Evolutionary conservation across 2,113 vertebrate genomes (phyloP), one percentile per base, ranked within the genome.

Genomic region (Indri indri): DNA sequence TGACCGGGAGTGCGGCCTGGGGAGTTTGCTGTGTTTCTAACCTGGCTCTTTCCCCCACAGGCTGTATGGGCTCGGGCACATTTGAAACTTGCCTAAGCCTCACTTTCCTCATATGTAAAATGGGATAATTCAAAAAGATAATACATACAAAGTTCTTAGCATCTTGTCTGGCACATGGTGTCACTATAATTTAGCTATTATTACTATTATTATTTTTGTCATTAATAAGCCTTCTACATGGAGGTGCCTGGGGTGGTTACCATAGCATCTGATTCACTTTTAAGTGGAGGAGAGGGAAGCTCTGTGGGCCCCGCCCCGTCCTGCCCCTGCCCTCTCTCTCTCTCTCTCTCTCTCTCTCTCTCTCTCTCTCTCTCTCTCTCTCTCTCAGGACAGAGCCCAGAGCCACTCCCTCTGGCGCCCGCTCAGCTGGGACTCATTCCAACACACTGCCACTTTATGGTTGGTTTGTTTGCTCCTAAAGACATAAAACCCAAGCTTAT

Each of bases 401-500:
- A 25, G 50, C 7, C 70, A 37, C 34, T 59, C 57, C 65, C 68
- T 85, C 65, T 5, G 5, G 57, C 37, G 3, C 80, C 8, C 27
- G 37, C 50, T 82, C 34, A n/a, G 57, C 88, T 81, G 95, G 90
- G 87, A 57, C 8, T 45, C 1, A 0, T 23, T 13, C 95, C 97
- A 96, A 68, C 74, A 11, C 14, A 9, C 10, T 16, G 96, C 88
- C 54, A 57, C 85, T 96, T 90, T 59, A 92, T 88, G 88, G 95
- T 84, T 95, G 42, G 54, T 88, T 92, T 91, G 87, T 95, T 96
- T 90, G 88, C 90, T 90, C 77, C 88, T 54, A 84, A 84, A 79
- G 94, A 93, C 95, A 81, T 94, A 96, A 97, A 97, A 97, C 66
- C 84, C 81, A 73, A 82, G 90, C 90, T 96, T 95, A 97, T 95